A percentile compares a stretch with the other conserved stretches of the same genome.
Conservation (phyloP, 2,888 invertebrate genomes). For the Acleris sparsana region DNA sequence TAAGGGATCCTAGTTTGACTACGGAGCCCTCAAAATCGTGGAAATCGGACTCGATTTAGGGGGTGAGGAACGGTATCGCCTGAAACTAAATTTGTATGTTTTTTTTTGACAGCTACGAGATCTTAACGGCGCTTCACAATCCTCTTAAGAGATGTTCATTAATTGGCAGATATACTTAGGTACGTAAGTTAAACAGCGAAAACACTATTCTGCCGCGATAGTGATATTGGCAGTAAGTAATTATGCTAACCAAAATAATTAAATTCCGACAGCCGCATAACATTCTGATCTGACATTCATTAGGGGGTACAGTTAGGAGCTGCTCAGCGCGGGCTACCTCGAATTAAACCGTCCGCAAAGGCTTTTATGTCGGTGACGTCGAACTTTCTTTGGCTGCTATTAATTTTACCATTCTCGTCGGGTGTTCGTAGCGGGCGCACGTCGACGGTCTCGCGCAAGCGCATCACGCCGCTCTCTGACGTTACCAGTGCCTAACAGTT, state of each 20-base stretch:
- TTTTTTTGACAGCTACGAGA: no score
- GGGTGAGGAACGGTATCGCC: no score
- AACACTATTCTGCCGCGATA: not conserved
- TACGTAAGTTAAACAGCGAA: not conserved
- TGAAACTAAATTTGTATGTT: no score
- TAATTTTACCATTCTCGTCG: conserved; percentile 71
- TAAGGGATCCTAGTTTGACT: no score
- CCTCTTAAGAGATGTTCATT: not conserved
- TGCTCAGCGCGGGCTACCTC: conserved; percentile 49
- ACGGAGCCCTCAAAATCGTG: no score
- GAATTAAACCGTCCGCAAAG: conserved; percentile 63
- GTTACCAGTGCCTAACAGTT: not conserved
- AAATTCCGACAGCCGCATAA: conserved; percentile 2
- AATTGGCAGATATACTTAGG: no score
- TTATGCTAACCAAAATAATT: not conserved
- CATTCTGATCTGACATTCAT: conserved; percentile 12
- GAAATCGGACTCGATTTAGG: no score
- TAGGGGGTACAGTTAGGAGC: conserved; percentile 45
- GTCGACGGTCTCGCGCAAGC: conserved; percentile 45
- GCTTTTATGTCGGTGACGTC: conserved; percentile 49
- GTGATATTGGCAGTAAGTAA: no score
- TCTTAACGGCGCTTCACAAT: no score
- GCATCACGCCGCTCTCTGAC: not conserved
- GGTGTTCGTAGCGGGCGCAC: conserved; percentile 65
- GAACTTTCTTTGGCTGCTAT: conserved; percentile 71